Base-by-base conservation (phyloP, 2,113 vertebrate species). In the Microcebus lehilahytsara region DNA sequence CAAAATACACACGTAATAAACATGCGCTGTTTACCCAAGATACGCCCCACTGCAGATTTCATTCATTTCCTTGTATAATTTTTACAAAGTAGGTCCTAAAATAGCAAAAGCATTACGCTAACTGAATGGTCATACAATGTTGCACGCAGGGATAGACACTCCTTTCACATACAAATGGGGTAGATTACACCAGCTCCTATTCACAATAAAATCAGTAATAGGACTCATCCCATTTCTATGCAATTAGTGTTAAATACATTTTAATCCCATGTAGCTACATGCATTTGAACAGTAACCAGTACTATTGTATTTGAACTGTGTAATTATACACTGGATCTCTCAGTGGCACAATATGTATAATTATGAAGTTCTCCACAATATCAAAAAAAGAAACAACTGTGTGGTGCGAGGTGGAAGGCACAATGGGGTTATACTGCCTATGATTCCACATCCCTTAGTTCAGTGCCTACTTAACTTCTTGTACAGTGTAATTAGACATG, bases 281-380 rank as follows among this genome's bases (percentile, higher is more conserved):
- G 58, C 84, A 96, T 97, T 97, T 98, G 93, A 97, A 94, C 93
- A 97, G 94, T 97, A 98, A 98, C 97, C 79, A 88, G 85, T 80
- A 97, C 81, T 96, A 93, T 98, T 98, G 96, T 97, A 97, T 94
- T 90, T 96, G 96, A 98, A 96, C 97, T 98, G 51, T 98, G 75
- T 98, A 98, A 98, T 98, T 98, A 97, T 89, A 97, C 92, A 96
- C 86, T 91, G 40, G 75, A 96, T 98, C 95, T 96, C 97, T 98
- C 97, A 89, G 81, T 96, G 94, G 92, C 91, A 93, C 87, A 98
- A 98, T 98, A 97, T 97, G 85, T 98, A 42, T 98, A 98, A 98
- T 98, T 99, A 98, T 69, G 85, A 98, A 98, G 93, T 98, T 98
- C 94, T 97, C 93, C 62, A 97, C 93, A 98, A 94, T 97, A 97